Evolutionary conservation across 2,888 invertebrate genomes (phyloP).

Genomic region (Geophilus truncorum): DNA sequence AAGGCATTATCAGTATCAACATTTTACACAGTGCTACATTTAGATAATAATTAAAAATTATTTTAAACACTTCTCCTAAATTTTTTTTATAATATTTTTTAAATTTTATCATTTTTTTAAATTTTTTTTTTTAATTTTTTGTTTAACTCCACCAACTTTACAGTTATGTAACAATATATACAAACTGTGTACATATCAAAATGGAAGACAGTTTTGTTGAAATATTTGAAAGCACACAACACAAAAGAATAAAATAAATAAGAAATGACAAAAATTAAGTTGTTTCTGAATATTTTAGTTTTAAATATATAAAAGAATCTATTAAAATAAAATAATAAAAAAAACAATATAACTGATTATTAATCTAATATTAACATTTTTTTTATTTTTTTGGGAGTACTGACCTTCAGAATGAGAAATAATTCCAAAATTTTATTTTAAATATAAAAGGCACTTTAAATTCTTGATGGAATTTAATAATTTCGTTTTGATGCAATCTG

Average conservation of each 20-base stretch:
- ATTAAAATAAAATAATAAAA: not conserved
- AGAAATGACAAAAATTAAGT: not conserved
- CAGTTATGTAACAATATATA: not conserved
- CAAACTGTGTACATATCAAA: not conserved
- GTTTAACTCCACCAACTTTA: not conserved
- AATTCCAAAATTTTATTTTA: too few relatives aligned
- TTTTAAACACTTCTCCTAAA: too few relatives aligned
- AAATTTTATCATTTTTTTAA: too few relatives aligned
- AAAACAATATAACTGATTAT: not conserved
- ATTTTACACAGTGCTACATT: not conserved
- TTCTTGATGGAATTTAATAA: not conserved
- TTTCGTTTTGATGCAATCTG: not conserved
- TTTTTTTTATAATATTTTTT: too few relatives aligned
- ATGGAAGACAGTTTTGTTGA: not conserved
- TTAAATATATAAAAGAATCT: too few relatives aligned
- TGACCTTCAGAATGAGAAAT: not conserved
- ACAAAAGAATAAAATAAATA: not conserved
- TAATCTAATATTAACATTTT: too few relatives aligned
- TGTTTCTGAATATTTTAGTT: not conserved
- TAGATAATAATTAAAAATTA: too few relatives aligned
- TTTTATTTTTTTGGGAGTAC: not conserved
- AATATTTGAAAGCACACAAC: not conserved
- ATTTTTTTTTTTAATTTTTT: not conserved
- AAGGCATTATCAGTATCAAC: not conserved
- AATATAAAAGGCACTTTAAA: not conserved